These are phyloP conservation scores for Lampris megalopsis DNA, from an alignment of 2,113 vertebrate species.

Conservation along the genomic window DNA sequence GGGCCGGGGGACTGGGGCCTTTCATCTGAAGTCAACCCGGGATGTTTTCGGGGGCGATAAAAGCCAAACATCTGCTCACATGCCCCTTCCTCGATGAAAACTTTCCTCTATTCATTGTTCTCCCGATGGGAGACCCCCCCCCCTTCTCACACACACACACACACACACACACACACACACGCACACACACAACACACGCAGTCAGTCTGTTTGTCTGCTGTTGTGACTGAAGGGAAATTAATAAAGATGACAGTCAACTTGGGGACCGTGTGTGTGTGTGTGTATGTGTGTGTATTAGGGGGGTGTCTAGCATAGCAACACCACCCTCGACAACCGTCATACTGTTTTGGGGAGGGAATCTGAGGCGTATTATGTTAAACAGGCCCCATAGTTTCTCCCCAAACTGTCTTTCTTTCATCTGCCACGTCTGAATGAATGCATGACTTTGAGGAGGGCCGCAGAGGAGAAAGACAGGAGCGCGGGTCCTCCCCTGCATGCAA, in stretches of 20 bases:
- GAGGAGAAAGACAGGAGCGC: too few species aligned
- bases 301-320: too few species aligned
- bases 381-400: not conserved
- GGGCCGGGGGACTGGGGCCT: slow-evolving; percentile 41
- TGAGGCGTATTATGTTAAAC: not conserved
- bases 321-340: slow-evolving; percentile 28
- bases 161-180: not conserved
- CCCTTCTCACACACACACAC: not conserved
- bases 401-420: slow-evolving; percentile 9
- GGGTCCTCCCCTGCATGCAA: too few species aligned
- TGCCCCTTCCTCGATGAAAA: slow-evolving; percentile 59
- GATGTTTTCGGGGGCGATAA: slow-evolving; percentile 69
- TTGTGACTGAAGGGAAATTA: slow-evolving; percentile 64
- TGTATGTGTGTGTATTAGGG: too few species aligned
- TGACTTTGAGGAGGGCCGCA: not conserved
- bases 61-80: slow-evolving; percentile 74
- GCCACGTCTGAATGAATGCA: slow-evolving; percentile 12
- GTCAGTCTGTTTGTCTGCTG: slow-evolving; percentile 58
- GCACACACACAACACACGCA: not conserved
- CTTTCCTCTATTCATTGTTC: slow-evolving; percentile 51
- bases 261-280: too few species aligned
- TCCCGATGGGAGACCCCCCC: slow-evolving; percentile 9
- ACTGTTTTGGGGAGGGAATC: not conserved
- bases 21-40: slow-evolving; percentile 67
- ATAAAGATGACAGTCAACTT: slow-evolving; percentile 47